Conservation (phyloP, 1,140 invertebrate species). For the Plodia interpunctella region DNA sequence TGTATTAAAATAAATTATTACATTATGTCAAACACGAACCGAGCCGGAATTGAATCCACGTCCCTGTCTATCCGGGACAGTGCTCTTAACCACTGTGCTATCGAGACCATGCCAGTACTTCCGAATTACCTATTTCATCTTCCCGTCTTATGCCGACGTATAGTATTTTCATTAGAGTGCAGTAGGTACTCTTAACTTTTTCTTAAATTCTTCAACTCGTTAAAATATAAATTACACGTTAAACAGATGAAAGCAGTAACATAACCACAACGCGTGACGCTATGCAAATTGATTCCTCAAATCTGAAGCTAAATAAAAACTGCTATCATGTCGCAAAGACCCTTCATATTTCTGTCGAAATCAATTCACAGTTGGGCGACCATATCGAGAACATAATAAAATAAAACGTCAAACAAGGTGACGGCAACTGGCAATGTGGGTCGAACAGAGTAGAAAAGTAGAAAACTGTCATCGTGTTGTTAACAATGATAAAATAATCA, state of each 20-base stretch:
- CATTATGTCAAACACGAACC: too few relatives aligned
- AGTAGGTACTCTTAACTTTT: too few relatives aligned
- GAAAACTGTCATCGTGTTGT: background rate
- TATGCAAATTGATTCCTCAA: background rate
- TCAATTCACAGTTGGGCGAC: constrained; percentile 1
- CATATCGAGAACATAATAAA: constrained; percentile 1
- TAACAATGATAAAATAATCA: background rate
- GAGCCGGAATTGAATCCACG: too few relatives aligned
- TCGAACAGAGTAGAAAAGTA: background rate
- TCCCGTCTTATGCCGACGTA: too few relatives aligned
- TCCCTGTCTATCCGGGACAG: too few relatives aligned
- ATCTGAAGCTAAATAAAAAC: background rate
- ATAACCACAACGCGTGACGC: background rate
- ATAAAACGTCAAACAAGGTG: background rate
- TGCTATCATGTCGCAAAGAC: background rate
- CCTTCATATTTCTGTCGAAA: constrained; percentile 2
- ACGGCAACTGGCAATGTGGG: background rate
- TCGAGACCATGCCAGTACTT: too few relatives aligned
- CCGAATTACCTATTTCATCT: too few relatives aligned
- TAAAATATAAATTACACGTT: background rate
- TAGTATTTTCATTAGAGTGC: too few relatives aligned
- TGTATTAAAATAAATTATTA: too few relatives aligned
- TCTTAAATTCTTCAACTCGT: too few relatives aligned
- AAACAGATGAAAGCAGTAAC: background rate
- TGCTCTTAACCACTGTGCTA: too few relatives aligned